Base-by-base conservation (phyloP, 2,113 vertebrate species). In the Pionites leucogaster region DNA sequence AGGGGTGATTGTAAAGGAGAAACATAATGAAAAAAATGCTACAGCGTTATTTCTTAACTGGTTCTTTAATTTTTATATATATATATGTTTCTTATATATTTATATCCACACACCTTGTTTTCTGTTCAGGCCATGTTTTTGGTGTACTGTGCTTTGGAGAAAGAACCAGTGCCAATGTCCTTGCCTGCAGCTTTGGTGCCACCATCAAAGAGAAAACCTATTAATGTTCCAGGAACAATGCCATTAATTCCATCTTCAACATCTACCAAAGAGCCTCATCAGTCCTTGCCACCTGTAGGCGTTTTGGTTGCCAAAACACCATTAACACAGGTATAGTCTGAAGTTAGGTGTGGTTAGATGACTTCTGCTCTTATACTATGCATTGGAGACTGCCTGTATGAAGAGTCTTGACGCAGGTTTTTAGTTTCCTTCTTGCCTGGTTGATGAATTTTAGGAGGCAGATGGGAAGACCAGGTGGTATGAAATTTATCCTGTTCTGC, bases 81-180 rank as follows among this genome's bases (percentile, higher is more conserved):
- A 18, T 57, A 16, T 27, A 18, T 57, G 35, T 42, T 80, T 70
- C 13, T 65, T 35, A 17, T 10, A 10, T 39, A 11, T 42, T 88
- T 86, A 28, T 15, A 64, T 69, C 17, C 24, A 42, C 11, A 11
- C 7, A 9, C 35, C 6, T 82, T 67, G 46, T 94, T 92, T 91
- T 69, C 57, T 96, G 18, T 98, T 83, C 78, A 99, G 99, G 99
- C 99, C 90, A 99, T 99, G 99, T 99, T 99, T 98, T 98, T 99
- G 98, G 99, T 99, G 49, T 99, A 99, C 97, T 99, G 99, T 88
- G 99, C 99, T 70, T 97, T 99, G 97, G 99, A 99, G 96, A 99
- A 99, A 39, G 99, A 99, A 95, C 98, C 98, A 78, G 99, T 99
- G 96, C 99, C 99, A 97, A 99, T 99, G 99, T 98, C 98, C 90